Conservation (phyloP, 2,113 vertebrate genomes). For the Bufo bufo region DNA sequence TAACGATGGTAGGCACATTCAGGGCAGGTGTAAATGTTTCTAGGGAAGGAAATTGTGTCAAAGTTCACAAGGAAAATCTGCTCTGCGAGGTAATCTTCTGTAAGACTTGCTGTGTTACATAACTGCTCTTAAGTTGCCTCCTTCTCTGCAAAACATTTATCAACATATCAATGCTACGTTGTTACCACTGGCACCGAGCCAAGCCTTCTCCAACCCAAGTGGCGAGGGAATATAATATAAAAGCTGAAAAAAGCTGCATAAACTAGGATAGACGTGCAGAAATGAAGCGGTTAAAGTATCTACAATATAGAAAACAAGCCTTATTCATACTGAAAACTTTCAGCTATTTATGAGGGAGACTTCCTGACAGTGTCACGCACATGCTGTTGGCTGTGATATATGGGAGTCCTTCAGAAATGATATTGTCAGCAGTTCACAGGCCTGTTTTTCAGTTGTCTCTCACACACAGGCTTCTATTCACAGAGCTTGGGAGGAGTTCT, state of each 20-base stretch:
- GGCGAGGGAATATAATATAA: not conserved
- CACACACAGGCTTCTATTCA: slow-evolving; percentile 41
- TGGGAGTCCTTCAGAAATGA: slow-evolving; percentile 53
- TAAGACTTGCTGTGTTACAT: not conserved
- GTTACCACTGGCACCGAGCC: not conserved
- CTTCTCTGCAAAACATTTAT: slow-evolving; percentile 10
- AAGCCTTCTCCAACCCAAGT: not conserved
- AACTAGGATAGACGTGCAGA: not conserved
- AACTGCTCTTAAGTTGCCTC: not conserved
- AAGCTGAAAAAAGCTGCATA: not conserved
- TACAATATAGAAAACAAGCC: slow-evolving; percentile 29
- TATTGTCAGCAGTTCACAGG: slow-evolving; percentile 54
- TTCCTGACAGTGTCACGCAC: slow-evolving; percentile 57
- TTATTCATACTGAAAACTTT: slow-evolving; percentile 52
- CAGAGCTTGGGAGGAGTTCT: slow-evolving; percentile 13
- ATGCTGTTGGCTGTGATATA: slow-evolving; percentile 55
- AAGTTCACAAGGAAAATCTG: slow-evolving; percentile 11
- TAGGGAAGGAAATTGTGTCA: not conserved
- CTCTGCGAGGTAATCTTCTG: not conserved
- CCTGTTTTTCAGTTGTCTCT: slow-evolving; percentile 54
- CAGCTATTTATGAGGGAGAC: slow-evolving; percentile 53
- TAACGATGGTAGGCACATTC: not conserved
- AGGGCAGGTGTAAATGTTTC: not conserved
- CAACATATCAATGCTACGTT: not conserved
- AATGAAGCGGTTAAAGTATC: slow-evolving; percentile 28